phyloP scores from a whole-genome alignment of 1,140 invertebrate species.

The Philotrypesis tridentata region DNA sequence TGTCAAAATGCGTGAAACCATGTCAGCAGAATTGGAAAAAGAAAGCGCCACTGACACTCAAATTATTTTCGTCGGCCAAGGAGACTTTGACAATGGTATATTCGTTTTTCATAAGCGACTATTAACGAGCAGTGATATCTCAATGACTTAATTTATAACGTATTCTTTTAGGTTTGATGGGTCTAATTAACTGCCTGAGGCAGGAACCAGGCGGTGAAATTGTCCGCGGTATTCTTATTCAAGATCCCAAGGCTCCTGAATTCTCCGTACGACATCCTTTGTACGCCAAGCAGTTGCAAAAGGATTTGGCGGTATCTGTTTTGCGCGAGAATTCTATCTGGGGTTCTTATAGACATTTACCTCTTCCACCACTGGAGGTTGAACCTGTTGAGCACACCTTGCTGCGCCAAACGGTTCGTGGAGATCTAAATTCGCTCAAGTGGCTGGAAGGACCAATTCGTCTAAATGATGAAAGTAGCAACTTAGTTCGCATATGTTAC shows the following conservation, averaged over 20 bases:
- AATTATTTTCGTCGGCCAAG: conserved; percentile 77
- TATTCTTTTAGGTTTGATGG: conserved; percentile 80
- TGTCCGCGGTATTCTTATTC: conserved; percentile 78
- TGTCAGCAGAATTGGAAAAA: conserved; percentile 71
- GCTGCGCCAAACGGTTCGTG: conserved; percentile 84
- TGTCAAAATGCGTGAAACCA: conserved; percentile 71
- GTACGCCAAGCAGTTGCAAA: conserved; percentile 78
- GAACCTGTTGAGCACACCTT: conserved; percentile 79
- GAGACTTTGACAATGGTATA: conserved; percentile 80
- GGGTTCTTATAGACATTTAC: conserved; percentile 83
- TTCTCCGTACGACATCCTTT: conserved; percentile 79
- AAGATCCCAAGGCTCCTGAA: conserved; percentile 78
- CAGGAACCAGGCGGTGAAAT: conserved; percentile 81
- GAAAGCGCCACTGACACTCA: conserved; percentile 47
- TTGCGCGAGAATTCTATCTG: conserved; percentile 79
- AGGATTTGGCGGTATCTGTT: conserved; percentile 88
- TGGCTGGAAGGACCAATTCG: conserved; percentile 84
- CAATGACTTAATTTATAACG: background rate
- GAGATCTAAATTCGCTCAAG: conserved; percentile 87
- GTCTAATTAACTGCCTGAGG: conserved; percentile 85
- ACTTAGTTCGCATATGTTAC: conserved; percentile 75
- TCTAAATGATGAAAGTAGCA: conserved; percentile 73
- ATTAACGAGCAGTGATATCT: background rate
- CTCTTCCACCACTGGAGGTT: conserved; percentile 70
- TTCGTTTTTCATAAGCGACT: background rate